phyloP scores from a whole-genome alignment of 64 coral and sea anemone genomes.

The Montipora foliosa region DNA sequence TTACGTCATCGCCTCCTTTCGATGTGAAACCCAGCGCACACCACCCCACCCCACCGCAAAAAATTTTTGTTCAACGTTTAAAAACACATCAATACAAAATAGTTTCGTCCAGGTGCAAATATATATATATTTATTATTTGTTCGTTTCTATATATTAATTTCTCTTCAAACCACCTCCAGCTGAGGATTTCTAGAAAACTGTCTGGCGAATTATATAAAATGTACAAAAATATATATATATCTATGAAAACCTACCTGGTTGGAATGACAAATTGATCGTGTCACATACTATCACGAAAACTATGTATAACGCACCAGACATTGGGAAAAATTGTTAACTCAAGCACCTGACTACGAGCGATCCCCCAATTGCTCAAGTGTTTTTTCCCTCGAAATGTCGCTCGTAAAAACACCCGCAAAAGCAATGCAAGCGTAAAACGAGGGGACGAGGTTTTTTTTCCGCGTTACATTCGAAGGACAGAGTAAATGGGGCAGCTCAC shows the following conservation, averaged over 20 bases:
- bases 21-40: too few relatives aligned
- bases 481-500: too few relatives aligned
- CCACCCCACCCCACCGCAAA: too few relatives aligned
- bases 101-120: conserved; percentile 33
- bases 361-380: too few relatives aligned
- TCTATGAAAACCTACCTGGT: conserved; percentile 37
- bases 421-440: too few relatives aligned
- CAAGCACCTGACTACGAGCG: too few relatives aligned
- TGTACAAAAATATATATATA: conserved; percentile 33
- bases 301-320: conserved; percentile 4
- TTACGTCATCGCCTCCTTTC: too few relatives aligned
- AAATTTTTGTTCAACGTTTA: neutral
- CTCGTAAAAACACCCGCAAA: too few relatives aligned
- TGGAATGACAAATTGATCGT: neutral
- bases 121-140: conserved; percentile 43
- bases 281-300: neutral
- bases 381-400: too few relatives aligned
- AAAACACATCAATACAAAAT: neutral
- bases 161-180: conserved; percentile 43
- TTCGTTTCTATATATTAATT: conserved; percentile 46
- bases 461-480: too few relatives aligned
- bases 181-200: conserved; percentile 56
- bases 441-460: too few relatives aligned
- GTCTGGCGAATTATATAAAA: conserved; percentile 66
- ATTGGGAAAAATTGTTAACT: too few relatives aligned